Conservation (phyloP, 2,888 invertebrate species). For the Andrena marginata region DNA sequence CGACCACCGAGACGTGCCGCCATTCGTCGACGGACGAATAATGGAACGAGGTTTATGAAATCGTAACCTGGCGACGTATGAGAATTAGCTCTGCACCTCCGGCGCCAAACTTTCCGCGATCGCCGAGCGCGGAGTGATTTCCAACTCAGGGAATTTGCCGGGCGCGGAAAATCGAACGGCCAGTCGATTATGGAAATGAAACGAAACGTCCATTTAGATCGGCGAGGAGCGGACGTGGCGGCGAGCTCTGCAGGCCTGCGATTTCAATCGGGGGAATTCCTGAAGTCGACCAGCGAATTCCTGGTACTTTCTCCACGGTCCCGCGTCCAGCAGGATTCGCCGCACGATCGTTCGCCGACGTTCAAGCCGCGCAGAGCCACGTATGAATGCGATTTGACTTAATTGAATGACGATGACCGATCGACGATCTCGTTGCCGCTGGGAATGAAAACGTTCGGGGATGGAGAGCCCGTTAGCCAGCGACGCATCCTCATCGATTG, state of each 20-base stretch:
- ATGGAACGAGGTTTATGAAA: too few relatives aligned
- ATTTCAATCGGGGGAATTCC: slow-evolving; percentile 70
- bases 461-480: not conserved
- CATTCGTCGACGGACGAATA: too few relatives aligned
- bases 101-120: not conserved
- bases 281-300: slow-evolving; percentile 48
- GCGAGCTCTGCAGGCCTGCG: slow-evolving; percentile 32
- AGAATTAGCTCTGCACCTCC: too few relatives aligned
- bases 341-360: not conserved
- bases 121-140: not conserved
- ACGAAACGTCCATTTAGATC: not conserved
- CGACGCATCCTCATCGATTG: not conserved
- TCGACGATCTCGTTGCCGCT: not conserved
- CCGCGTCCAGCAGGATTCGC: not conserved
- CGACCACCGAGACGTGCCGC: too few relatives aligned
- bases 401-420: slow-evolving; percentile 13
- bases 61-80: too few relatives aligned
- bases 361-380: not conserved
- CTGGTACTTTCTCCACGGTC: slow-evolving; percentile 26
- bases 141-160: not conserved
- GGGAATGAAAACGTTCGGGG: not conserved
- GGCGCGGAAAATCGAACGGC: not conserved
- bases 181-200: slow-evolving; percentile 10
- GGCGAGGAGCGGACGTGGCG: not conserved
- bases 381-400: slow-evolving; percentile 10